These are phyloP conservation scores for Lithophane socia DNA, from an alignment of 2,888 invertebrate species.

Conservation along the genomic window DNA sequence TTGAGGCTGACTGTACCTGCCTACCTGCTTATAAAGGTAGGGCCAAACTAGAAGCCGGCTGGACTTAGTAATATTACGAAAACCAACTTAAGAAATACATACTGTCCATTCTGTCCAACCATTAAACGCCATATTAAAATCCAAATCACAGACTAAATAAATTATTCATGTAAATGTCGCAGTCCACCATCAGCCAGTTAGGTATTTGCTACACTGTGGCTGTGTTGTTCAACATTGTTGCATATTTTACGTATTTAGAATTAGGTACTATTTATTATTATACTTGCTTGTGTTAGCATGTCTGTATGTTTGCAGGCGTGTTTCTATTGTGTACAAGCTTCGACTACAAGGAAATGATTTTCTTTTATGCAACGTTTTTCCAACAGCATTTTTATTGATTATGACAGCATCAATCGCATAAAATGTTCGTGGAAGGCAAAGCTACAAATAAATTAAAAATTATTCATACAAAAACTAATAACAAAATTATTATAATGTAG, in stretches of 20 bases:
- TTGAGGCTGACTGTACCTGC: neutral
- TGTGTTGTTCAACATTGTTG: neutral
- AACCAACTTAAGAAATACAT: neutral
- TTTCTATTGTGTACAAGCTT: no score
- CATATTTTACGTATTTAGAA: slow-evolving; percentile 8
- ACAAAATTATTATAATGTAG: no score
- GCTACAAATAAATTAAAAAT: neutral
- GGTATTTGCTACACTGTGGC: slow-evolving; percentile 24
- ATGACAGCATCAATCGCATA: neutral
- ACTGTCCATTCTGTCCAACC: neutral
- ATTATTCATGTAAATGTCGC: slow-evolving; percentile 29
- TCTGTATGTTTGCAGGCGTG: slow-evolving; percentile 3
- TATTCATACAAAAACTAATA: no score
- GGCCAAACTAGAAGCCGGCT: neutral
- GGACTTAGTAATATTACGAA: slow-evolving; percentile 1
- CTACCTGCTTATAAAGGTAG: neutral
- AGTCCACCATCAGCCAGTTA: neutral
- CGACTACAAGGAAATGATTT: no score
- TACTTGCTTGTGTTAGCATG: neutral
- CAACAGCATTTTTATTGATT: neutral
- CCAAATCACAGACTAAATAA: slow-evolving; percentile 43
- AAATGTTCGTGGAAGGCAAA: neutral
- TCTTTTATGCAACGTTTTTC: neutral
- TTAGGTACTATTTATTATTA: neutral
- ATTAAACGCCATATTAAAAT: slow-evolving; percentile 16